A percentile compares a stretch with the other conserved stretches of the same genome.
Conservation (phyloP, 2,797 vertebrate species). For the Syndactyla subalaris region DNA sequence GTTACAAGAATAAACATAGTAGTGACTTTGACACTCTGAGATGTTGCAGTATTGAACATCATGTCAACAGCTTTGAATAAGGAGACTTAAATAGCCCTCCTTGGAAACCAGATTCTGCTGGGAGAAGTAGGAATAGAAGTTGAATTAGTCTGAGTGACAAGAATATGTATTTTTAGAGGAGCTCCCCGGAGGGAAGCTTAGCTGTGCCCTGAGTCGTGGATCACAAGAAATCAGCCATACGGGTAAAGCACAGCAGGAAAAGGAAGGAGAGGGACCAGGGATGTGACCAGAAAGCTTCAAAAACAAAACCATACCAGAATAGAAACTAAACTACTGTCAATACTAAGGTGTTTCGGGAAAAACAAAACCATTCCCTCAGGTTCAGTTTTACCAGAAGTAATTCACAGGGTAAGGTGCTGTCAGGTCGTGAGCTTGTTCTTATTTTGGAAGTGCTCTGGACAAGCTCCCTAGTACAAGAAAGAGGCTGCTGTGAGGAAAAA, state of each 20-base stretch:
- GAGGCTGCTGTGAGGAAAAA: background rate
- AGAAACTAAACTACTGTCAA: background rate
- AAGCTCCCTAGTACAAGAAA: background rate
- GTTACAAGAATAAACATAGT: constrained; percentile 42
- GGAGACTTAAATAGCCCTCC: constrained; percentile 37
- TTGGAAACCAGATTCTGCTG: constrained; percentile 40
- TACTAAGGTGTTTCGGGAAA: background rate
- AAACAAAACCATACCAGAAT: background rate
- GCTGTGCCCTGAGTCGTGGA: background rate
- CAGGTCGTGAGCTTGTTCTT: background rate
- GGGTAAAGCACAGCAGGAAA: background rate
- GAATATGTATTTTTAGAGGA: constrained; percentile 47
- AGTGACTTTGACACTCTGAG: background rate
- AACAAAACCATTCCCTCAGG: background rate
- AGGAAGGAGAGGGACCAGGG: background rate
- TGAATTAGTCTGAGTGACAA: constrained; percentile 19
- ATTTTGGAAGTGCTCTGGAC: background rate
- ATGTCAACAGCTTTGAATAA: constrained; percentile 40
- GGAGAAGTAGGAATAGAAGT: constrained; percentile 13
- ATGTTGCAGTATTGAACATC: constrained; percentile 21
- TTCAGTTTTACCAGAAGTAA: background rate
- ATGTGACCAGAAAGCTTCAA: background rate
- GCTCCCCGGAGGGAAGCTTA: background rate
- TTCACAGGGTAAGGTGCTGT: background rate
- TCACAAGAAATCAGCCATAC: background rate